Evolutionary conservation across 2,113 vertebrate genomes (phyloP).

Genomic region (Sander vitreus): DNA sequence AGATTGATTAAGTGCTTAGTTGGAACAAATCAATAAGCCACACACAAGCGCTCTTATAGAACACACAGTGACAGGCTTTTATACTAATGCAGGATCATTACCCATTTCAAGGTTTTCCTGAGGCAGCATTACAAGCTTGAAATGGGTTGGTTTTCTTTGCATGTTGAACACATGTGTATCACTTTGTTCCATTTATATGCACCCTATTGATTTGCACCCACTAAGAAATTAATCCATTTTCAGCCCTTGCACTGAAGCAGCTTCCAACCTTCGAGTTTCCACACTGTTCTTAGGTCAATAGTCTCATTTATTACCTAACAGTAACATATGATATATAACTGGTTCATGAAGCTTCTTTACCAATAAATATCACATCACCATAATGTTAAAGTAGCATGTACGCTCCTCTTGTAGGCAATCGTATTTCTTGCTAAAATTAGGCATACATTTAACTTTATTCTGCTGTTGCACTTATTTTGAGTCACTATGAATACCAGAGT

Average conservation of each 20-base stretch:
- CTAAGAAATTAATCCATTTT: constrained; percentile 31
- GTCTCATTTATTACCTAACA: neutral
- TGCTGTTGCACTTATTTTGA: neutral
- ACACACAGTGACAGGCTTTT: constrained; percentile 20
- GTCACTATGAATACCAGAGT: neutral
- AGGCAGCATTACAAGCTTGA: constrained; percentile 28
- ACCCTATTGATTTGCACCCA: constrained; percentile 35
- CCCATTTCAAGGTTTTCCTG: constrained; percentile 34
- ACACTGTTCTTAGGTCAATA: constrained; percentile 12
- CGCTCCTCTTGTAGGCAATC: too few relatives aligned
- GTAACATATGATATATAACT: neutral
- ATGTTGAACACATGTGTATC: constrained; percentile 10
- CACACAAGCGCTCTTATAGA: constrained; percentile 12
- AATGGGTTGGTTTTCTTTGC: constrained; percentile 19
- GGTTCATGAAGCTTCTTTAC: neutral
- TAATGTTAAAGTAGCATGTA: neutral
- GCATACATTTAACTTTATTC: neutral
- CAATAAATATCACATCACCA: neutral
- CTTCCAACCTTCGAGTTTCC: constrained; percentile 3
- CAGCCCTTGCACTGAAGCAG: neutral
- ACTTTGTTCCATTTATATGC: constrained; percentile 8
- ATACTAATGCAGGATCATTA: constrained; percentile 47
- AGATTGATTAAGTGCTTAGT: constrained; percentile 23
- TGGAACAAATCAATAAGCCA: constrained; percentile 37
- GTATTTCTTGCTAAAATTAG: neutral